Evolutionary conservation across 2,113 vertebrate genomes (phyloP).

Genomic region (Microtus montanus): DNA sequence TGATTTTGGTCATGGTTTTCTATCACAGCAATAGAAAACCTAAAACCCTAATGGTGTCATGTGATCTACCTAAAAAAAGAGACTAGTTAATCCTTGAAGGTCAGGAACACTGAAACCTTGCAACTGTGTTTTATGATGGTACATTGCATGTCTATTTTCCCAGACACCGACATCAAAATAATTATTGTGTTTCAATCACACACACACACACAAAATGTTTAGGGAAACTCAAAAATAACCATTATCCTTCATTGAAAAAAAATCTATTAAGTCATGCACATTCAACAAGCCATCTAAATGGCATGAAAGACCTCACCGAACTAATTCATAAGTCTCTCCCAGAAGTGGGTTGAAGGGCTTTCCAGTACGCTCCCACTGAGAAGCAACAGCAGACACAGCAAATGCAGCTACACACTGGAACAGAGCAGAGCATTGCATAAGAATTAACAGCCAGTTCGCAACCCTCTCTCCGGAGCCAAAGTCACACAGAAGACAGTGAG

Average conservation of each 20-base stretch:
- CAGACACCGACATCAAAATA: not conserved
- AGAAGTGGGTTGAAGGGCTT: conserved; percentile 98
- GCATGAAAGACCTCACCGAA: conserved; percentile 89
- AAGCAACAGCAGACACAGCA: conserved; percentile 98
- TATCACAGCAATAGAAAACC: not conserved
- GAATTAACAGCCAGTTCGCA: not conserved
- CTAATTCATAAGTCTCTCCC: conserved; percentile 96
- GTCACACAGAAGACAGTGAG: not conserved
- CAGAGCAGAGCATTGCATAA: not conserved
- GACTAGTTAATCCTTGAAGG: not conserved
- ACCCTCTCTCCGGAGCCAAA: not conserved
- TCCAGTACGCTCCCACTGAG: conserved; percentile 98
- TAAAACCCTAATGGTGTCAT: not conserved
- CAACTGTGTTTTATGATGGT: not conserved
- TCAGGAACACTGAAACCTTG: not conserved
- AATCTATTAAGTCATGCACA: not conserved
- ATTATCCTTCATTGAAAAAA: not conserved
- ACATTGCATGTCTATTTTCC: not conserved
- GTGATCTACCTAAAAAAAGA: not conserved
- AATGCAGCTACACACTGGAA: conserved; percentile 95
- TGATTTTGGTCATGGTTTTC: not conserved
- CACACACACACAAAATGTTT: not conserved
- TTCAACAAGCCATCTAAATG: not conserved
- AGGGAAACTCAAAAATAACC: not conserved
- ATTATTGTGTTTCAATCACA: not conserved